Base-by-base conservation (phyloP, 2,113 vertebrate genomes). In the Strigops habroptila region DNA sequence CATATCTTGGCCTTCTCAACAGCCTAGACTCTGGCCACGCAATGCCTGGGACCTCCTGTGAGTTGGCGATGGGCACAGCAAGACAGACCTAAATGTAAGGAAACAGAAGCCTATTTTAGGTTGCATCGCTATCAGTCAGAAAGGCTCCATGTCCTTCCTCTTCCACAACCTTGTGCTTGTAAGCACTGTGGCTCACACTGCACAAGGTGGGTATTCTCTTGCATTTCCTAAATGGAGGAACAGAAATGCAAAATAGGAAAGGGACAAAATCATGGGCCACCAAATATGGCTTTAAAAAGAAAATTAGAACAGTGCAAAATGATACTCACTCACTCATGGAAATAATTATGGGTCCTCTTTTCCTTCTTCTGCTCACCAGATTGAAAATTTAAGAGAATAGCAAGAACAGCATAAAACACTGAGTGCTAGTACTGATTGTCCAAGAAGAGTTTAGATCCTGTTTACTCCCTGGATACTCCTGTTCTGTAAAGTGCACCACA, bases 401-500 rank as follows among this genome's bases (percentile, higher is more conserved):
- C 13, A 24, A 67, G 44, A 84, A 52, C 7, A 75, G 31, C 4
- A 13, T n/a, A 48, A 59, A 37, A 22, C 23, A 69, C 9, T 15
- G 27, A 68, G 13, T 9, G 22, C 41, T 52, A 9, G 10, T 39
- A 35, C 48, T 22, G 9, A 23, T 3, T 75, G 49, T 60, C 55
- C 49, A 30, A 22, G 30, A 75, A 71, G 30, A 51, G 17, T 25
- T 18, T 74, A 25, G 23, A 37, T 65, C 25, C 33, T 64, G 23
- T 64, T 78, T 59, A 41, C 15, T 51, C 53, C 18, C 24, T 53
- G 27, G 23, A 59, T 69, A 21, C 22, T 31, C 11, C 33, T 0
- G 0, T 25, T 31, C 1, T 1, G 39, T 64, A 31, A 77, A 75
- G n/a, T 1, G 0, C 10, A 9, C 28, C n/a, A 27, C 31, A 64